A percentile compares a stretch with the other conserved stretches of the same genome.
phyloP scores from a whole-genome alignment of 2,888 invertebrate species.

The Agonopterix heracliana region DNA sequence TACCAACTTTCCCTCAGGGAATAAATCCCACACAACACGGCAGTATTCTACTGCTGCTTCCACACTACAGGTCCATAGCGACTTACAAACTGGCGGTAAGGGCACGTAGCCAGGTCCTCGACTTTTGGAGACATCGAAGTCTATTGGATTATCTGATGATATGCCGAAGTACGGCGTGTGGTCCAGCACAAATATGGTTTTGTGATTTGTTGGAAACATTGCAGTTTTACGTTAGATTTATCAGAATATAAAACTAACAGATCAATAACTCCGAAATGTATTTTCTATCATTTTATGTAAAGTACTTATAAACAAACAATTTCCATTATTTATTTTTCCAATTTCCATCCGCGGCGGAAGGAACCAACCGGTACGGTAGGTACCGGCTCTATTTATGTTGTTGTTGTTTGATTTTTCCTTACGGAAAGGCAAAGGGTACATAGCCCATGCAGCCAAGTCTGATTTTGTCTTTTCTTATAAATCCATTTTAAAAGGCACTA shows the following conservation, averaged over 20 bases:
- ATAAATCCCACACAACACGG: constrained; percentile 97
- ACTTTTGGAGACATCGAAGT: constrained; percentile 86
- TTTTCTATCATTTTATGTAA: too few species aligned
- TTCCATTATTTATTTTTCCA: too few species aligned
- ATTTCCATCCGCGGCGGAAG: too few species aligned
- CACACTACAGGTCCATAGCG: constrained; percentile 96
- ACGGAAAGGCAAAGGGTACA: too few species aligned
- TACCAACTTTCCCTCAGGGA: constrained; percentile 92
- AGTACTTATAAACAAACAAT: too few species aligned
- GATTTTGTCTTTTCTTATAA: too few species aligned
- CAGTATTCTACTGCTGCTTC: constrained; percentile 98
- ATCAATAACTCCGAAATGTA: too few species aligned
- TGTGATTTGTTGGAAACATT: constrained; percentile 89
- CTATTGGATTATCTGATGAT: constrained; percentile 87
- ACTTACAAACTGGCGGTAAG: constrained; percentile 90
- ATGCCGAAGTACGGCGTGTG: constrained; percentile 94
- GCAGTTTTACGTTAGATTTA: neutral
- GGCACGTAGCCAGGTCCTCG: constrained; percentile 83
- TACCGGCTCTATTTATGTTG: too few species aligned
- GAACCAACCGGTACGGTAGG: too few species aligned
- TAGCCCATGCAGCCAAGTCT: too few species aligned
- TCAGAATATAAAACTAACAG: neutral
- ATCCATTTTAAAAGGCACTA: too few species aligned
- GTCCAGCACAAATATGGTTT: constrained; percentile 96
- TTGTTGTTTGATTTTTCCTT: too few species aligned